Conservation (phyloP, 2,113 vertebrate genomes). For the Typhlomys cinereus region DNA sequence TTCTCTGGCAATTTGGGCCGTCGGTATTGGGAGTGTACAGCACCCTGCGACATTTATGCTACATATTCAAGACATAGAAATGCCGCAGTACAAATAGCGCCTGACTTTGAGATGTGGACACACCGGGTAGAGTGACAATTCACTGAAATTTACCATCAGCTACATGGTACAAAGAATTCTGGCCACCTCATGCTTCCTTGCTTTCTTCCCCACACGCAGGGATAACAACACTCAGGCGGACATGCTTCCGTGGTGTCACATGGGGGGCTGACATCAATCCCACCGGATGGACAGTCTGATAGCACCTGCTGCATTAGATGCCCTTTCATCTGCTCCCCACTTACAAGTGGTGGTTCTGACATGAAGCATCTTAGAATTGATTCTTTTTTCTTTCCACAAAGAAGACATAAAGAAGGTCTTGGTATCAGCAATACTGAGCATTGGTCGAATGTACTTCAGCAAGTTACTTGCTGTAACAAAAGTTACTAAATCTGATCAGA, state of each 20-base stretch:
- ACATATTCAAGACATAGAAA: background rate
- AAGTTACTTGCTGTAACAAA: slow-evolving; percentile 14
- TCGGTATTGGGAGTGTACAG: background rate
- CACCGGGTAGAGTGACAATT: background rate
- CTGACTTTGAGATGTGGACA: background rate
- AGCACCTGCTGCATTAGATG: background rate
- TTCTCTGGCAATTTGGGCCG: background rate
- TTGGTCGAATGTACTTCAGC: no score
- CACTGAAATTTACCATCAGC: background rate
- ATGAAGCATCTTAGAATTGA: no score
- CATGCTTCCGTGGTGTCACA: background rate
- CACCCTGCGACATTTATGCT: background rate
- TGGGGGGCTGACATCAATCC: background rate
- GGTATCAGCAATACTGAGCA: no score
- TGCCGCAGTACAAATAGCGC: background rate
- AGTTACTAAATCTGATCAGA: background rate
- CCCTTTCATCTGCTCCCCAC: background rate
- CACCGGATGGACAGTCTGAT: background rate
- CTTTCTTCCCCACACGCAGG: background rate
- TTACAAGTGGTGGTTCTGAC: background rate
- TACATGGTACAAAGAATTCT: background rate
- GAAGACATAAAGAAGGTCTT: no score
- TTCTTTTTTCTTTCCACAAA: no score
- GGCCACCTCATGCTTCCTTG: background rate
- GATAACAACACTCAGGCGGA: background rate